phyloP scores from a whole-genome alignment of 2,797 vertebrate species.

The Sebastolobus alascanus region DNA sequence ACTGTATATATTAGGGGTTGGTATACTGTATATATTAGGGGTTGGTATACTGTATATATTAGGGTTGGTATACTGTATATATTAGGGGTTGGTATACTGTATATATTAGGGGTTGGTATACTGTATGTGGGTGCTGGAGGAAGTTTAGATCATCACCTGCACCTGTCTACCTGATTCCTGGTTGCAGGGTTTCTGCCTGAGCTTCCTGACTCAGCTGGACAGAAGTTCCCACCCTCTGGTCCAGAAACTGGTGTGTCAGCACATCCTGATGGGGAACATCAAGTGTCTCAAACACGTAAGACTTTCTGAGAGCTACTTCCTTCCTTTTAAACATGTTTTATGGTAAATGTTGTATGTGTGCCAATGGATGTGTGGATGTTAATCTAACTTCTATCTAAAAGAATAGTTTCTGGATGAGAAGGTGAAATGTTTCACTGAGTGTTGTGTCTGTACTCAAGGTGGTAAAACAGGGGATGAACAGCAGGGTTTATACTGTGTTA shows the following conservation, averaged over 20 bases:
- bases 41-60: no score
- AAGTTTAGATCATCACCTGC: neutral
- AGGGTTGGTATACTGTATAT: no score
- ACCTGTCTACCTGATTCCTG: neutral
- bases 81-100: no score
- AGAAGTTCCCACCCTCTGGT: constrained; percentile 92
- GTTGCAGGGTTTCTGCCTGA: constrained; percentile 94
- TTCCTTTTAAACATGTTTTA: neutral
- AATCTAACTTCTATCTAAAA: neutral
- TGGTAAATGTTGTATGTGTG: neutral
- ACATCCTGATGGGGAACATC: constrained; percentile 90
- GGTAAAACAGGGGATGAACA: neutral
- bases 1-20: no score
- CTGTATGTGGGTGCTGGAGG: neutral
- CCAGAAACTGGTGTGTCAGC: constrained; percentile 92
- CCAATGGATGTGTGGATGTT: neutral
- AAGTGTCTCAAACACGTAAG: constrained; percentile 94
- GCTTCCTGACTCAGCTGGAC: constrained; percentile 97
- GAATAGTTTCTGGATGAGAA: neutral
- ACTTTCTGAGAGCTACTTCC: neutral
- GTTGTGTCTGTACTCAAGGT: neutral
- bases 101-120: neutral
- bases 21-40: no score
- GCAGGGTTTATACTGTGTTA: no score
- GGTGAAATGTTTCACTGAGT: neutral